These are phyloP conservation scores for Trichomalopsis sarcophagae DNA, from an alignment of 1,140 invertebrate species.

Conservation along the genomic window DNA sequence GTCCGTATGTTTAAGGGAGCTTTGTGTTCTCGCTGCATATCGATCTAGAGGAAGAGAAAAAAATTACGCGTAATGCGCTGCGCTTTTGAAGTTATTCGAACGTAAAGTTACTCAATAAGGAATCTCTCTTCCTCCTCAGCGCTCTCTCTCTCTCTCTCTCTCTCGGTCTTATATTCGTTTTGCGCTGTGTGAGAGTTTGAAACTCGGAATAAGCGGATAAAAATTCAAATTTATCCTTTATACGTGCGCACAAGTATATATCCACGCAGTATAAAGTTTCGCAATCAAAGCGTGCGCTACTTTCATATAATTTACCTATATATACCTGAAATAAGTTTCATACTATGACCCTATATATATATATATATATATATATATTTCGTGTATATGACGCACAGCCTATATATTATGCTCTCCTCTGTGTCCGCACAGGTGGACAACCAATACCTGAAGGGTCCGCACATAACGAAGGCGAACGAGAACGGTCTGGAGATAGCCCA, in stretches of 20 bases:
- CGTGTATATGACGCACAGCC: no score
- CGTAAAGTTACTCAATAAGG: neutral
- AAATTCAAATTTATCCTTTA: no score
- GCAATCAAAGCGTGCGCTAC: no score
- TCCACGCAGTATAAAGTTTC: no score
- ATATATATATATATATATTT: neutral
- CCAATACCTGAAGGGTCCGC: constrained; percentile 73
- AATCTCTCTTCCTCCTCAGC: neutral
- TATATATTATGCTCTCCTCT: neutral
- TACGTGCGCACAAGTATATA: no score
- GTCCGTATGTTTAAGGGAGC: neutral
- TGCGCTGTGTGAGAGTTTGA: neutral
- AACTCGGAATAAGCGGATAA: neutral
- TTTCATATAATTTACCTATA: no score
- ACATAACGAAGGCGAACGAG: constrained; percentile 54
- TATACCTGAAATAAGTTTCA: no score
- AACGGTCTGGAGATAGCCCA: constrained; percentile 83
- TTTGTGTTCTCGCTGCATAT: neutral
- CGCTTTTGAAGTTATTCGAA: neutral
- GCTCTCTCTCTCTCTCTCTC: no score
- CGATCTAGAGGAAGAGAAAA: neutral
- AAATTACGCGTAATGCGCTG: neutral
- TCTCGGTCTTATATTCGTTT: neutral
- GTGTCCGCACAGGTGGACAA: constrained; percentile 72
- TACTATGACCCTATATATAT: no score